Evolutionary conservation across 2,113 vertebrate species (phyloP), one percentile per base, ranked within the genome.

Genomic region (Ammodytes marinus): DNA sequence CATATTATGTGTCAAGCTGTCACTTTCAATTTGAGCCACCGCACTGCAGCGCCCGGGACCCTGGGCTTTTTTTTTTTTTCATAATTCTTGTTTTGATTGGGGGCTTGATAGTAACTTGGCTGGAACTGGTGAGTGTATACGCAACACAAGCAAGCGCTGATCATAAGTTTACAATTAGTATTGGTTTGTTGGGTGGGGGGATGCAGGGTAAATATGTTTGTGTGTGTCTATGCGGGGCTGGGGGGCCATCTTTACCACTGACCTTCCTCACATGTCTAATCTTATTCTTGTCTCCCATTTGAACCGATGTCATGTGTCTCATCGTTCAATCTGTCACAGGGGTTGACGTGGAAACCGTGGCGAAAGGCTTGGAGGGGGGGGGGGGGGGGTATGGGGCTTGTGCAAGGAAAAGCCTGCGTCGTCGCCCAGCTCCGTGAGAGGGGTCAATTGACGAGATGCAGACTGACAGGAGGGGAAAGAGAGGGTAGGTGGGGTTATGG

Each of bases 1-100:
- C 93, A 95, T 95, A 95, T 94, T 95, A 94, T 92, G 93, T 96
- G 95, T 95, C 95, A 95, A 94, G 89, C 93, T 95, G 94, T 96
- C 96, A 94, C 94, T 95, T 95, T 93, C 95, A 92, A 96, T 96
- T 95, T 94, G 89, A 95, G 89, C 89, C 83, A 79, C 80, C 46
- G 68, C 82, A n/a, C 88, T 94, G 93, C 95, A 93, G 82, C 78
- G 71, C 74, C 72, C 27, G 27, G 27, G 75, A 85, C 64, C 72
- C 82, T 82, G 89, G 90, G 84, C 27, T 27, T 27, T 27, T 91
- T 89, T 84, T 91, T 89, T 86, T 83, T 83, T 90, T 90, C 91
- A 78, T 88, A 89, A 92, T 94, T 87, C 88, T 27, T 93, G 91
- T 93, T 93, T 91, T 94, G 94, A 95, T 94, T 92, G 87, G 80